Evolutionary conservation across 2,113 vertebrate genomes (phyloP).

Genomic region (Gallinago jamesoni): DNA sequence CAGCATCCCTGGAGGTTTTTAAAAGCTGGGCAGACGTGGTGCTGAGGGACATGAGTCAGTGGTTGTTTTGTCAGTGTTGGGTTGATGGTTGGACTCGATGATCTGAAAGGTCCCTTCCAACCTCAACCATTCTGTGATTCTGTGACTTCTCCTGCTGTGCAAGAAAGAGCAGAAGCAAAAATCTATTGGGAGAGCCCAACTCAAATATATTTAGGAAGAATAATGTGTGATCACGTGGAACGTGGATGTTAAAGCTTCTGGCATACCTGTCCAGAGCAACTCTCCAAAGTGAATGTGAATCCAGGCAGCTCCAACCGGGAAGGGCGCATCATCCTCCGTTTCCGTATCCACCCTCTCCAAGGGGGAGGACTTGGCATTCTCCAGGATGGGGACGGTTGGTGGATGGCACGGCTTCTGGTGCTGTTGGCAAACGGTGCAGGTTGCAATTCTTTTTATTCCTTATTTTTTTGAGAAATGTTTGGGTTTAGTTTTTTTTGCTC

Average conservation of each 20-base stretch:
- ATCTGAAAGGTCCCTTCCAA: no score
- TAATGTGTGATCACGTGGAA: background rate
- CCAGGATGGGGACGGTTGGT: background rate
- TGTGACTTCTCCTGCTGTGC: background rate
- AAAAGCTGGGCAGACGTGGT: no score
- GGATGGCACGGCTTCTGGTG: background rate
- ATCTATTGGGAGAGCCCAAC: fast-evolving
- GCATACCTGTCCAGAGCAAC: background rate
- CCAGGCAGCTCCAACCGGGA: background rate
- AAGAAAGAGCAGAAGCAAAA: fast-evolving
- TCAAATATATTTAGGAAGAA: background rate
- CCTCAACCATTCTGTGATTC: no score
- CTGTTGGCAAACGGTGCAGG: background rate
- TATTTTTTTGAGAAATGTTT: background rate
- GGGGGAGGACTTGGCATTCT: background rate
- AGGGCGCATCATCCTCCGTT: background rate
- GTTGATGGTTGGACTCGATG: no score
- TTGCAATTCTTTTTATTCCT: background rate
- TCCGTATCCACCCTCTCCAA: background rate
- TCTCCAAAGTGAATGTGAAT: background rate
- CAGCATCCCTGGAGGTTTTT: no score
- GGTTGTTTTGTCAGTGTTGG: no score
- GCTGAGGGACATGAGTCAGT: no score
- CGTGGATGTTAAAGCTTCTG: background rate
- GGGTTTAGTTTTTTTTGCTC: background rate